Percentiles rank a stretch among this genome's conserved stretches.
Conservation (phyloP, 92 coral and sea anemone species). For the Porites rus region DNA sequence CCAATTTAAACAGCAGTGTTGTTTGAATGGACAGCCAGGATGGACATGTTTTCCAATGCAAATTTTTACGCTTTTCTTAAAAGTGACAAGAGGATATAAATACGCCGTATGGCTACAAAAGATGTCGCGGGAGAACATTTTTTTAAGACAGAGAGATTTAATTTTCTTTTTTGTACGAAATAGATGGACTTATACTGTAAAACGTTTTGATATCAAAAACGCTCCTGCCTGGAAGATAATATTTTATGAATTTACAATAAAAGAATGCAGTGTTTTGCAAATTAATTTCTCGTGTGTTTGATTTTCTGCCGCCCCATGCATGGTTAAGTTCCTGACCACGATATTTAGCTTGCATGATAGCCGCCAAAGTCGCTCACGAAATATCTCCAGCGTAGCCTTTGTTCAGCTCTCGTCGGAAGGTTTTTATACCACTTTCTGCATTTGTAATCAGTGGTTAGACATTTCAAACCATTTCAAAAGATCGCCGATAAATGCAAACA, state of each 20-base stretch:
- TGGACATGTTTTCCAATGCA: constrained; percentile 24
- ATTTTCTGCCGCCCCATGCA: constrained; percentile 24
- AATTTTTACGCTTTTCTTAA: neutral
- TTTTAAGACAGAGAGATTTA: neutral
- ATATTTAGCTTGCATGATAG: constrained; percentile 22
- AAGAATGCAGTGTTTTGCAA: constrained; percentile 40
- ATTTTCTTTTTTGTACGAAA: neutral
- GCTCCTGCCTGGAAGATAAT: constrained; percentile 25
- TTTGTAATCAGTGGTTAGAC: neutral
- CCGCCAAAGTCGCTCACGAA: constrained; percentile 14
- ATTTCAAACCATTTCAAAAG: constrained; percentile 1
- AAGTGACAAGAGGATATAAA: constrained; percentile 9
- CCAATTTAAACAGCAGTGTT: neutral
- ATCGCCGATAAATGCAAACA: constrained; percentile 16
- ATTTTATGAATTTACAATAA: constrained; percentile 45
- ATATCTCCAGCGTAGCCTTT: constrained; percentile 8
- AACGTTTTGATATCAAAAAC: constrained; percentile 4
- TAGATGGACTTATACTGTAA: constrained; percentile 35
- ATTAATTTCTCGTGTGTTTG: constrained; percentile 25
- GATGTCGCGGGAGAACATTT: neutral
- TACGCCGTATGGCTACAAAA: neutral
- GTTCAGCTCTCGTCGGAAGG: constrained; percentile 8
- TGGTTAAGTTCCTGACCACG: neutral
- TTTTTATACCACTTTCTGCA: neutral
- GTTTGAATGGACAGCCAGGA: constrained; percentile 19